Percentiles rank a stretch among this genome's conserved stretches.
Evolutionary conservation across 2,113 vertebrate species (phyloP).

Genomic region (Fulica atra): DNA sequence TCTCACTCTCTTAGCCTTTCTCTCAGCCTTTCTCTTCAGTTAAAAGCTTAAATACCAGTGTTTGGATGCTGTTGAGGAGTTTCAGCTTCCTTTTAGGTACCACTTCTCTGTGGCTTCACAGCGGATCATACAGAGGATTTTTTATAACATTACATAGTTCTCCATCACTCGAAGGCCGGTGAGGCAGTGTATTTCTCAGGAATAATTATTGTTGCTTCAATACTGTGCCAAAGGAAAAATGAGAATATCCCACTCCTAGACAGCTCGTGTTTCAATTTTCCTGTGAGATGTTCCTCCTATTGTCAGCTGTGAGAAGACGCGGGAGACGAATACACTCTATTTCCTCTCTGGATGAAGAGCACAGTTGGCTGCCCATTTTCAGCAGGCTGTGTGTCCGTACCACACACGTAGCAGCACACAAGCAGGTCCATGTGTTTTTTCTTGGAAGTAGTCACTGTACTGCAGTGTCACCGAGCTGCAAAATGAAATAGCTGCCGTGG

Average conservation of each 20-base stretch:
- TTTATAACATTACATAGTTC: neutral
- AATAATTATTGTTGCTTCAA: constrained; percentile 2
- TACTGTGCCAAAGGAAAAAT: neutral
- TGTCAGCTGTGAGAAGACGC: neutral
- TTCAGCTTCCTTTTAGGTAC: neutral
- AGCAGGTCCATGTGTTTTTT: neutral
- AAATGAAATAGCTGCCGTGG: neutral
- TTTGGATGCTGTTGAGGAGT: neutral
- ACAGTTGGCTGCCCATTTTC: neutral
- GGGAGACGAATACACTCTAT: neutral
- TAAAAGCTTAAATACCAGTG: neutral
- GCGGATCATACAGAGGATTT: neutral
- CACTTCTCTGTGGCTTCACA: neutral
- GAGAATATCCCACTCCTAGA: neutral
- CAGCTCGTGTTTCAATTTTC: constrained; percentile 3
- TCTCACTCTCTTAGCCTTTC: neutral
- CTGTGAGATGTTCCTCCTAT: neutral
- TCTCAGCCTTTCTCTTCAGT: neutral
- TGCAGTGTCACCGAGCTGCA: neutral
- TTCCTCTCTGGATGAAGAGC: neutral
- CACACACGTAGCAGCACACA: neutral
- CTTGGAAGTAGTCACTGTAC: neutral
- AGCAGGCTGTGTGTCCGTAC: neutral
- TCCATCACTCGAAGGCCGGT: neutral
- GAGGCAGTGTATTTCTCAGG: neutral